Base-by-base conservation (phyloP, 1,140 invertebrate species). In the Polyergus mexicanus region DNA sequence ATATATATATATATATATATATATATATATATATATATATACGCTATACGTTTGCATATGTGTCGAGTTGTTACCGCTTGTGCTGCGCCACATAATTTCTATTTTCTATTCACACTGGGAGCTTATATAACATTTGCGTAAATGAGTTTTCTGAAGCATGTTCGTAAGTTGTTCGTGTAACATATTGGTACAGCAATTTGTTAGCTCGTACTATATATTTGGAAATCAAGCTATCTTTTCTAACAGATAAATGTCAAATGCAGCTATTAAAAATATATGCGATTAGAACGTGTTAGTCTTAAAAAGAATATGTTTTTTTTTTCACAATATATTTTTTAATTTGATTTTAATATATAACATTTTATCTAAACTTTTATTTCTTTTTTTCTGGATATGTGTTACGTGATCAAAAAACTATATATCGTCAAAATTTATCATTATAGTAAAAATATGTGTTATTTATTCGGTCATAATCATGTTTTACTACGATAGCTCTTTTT, bases 71-170 rank as follows among this genome's bases (percentile, higher is more conserved):
- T 74, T 74, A 60, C 54, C 35, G 78, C 41, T 74, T 28, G 28
- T 41, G 54, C 78, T 60, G 68, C 68, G 38, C 28, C 38, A 19
- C 54, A 28, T 72, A 83, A 83, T 83, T 83, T 83, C 78, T 83
- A 74, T 83, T 83, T 83, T 74, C 68, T 74, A 83, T 74, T 83
- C 68, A 62, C 28, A 44, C 28, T 13, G 41, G 13, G n/a, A 60
- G 78, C 38, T 32, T 74, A 54, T 81, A 32, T 60, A 83, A 83
- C 38, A 83, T 83, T 83, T 60, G 62, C 38, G 19, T 44, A 60
- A 72, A 72, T 83, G 68, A 60, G 19, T 25, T 74, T 51, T 72
- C 66, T n/a, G 66, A 60, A 44, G 44, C 72, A 19, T 44, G 41
- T 72, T 69, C 32, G 32, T 38, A 38, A 60, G 13, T 74, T 35